Percentiles rank a stretch among this genome's conserved stretches.
phyloP scores from a whole-genome alignment of 1,140 invertebrate species.

The Formica exsecta region DNA sequence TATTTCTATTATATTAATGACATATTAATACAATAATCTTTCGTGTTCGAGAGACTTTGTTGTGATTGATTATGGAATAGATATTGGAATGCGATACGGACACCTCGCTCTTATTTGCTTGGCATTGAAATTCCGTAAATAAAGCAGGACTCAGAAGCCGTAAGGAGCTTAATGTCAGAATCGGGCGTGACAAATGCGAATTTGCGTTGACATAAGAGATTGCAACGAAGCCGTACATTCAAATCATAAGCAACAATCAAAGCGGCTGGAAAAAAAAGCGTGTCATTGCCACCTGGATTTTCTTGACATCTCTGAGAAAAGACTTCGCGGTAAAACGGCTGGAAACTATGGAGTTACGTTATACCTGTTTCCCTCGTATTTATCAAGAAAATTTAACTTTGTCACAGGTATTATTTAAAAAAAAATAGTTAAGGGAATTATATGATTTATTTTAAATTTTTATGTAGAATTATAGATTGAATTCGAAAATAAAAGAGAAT shows the following conservation, averaged over 20 bases:
- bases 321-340: background rate
- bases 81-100: background rate
- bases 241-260: background rate
- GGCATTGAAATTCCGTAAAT: constrained; percentile 31
- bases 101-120: constrained; percentile 1
- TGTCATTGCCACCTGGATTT: constrained; percentile 31
- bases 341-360: background rate
- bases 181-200: constrained; percentile 15
- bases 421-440: background rate
- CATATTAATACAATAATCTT: background rate
- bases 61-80: background rate
- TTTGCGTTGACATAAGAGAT: background rate
- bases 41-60: background rate
- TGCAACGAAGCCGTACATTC: constrained; percentile 43
- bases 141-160: constrained; percentile 29
- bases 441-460: background rate
- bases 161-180: constrained; percentile 28
- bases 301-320: constrained; percentile 22
- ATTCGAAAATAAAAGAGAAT: background rate
- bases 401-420: background rate
- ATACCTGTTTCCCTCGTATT: background rate
- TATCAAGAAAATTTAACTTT: background rate
- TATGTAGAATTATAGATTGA: background rate
- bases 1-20: background rate
- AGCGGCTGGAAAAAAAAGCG: background rate